Conservation (phyloP, 2,888 invertebrate genomes). For the Andricus curvator region DNA sequence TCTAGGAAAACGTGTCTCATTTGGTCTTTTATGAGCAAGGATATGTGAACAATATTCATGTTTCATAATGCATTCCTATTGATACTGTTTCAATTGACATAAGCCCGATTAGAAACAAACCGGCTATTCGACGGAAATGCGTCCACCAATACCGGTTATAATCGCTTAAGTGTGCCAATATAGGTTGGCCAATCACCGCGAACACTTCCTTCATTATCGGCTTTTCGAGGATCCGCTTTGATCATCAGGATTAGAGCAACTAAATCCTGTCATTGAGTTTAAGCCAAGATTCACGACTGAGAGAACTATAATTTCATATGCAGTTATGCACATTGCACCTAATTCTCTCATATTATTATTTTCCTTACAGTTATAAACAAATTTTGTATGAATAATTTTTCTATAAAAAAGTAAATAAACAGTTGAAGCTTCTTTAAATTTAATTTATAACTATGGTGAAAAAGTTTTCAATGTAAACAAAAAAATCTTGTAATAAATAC, state of each 20-base stretch:
- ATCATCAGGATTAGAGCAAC: constrained; percentile 20
- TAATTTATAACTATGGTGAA: too few relatives aligned
- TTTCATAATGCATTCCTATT: not conserved
- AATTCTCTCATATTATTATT: too few relatives aligned
- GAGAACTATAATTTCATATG: not conserved
- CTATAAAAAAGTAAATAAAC: too few relatives aligned
- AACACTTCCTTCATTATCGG: constrained; percentile 38
- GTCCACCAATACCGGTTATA: constrained; percentile 3
- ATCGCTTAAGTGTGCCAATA: constrained; percentile 6
- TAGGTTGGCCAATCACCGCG: constrained; percentile 27
- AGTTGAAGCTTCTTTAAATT: too few relatives aligned
- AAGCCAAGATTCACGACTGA: constrained; percentile 12
- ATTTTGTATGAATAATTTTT: too few relatives aligned
- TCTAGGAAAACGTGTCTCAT: not conserved
- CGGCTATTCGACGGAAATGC: constrained; percentile 9
- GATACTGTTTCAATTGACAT: constrained; percentile 19
- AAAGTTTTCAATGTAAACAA: too few relatives aligned
- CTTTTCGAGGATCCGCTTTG: constrained; percentile 42
- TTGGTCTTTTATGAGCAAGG: not conserved
- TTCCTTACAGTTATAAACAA: too few relatives aligned
- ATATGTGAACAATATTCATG: not conserved
- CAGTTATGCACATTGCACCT: too few relatives aligned
- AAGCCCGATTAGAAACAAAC: constrained; percentile 16
- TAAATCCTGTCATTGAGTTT: constrained; percentile 17
- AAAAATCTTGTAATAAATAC: too few relatives aligned